Evolutionary conservation across 2,888 invertebrate species (phyloP).

Genomic region (Pherbina coryleti): DNA sequence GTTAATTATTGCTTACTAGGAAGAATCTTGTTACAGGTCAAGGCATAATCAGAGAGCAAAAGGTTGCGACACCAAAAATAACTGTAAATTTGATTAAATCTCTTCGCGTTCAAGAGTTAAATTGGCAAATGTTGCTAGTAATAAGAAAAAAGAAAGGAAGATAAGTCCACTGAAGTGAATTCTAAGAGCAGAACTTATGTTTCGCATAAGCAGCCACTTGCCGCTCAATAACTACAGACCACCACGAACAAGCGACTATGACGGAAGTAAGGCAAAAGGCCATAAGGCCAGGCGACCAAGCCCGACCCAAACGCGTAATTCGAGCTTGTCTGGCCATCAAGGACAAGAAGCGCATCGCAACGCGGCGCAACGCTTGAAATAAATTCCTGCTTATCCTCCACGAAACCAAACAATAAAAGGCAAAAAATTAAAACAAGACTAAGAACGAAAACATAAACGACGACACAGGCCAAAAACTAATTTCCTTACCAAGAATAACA

Average conservation of each 20-base stretch:
- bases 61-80: not conserved
- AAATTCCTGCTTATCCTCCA: not conserved
- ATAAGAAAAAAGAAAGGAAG: too few species aligned
- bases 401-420: not conserved
- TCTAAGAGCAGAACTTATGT: not conserved
- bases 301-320: not conserved
- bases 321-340: not conserved
- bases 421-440: not conserved
- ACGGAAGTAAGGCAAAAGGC: not conserved
- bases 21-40: not conserved
- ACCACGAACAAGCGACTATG: not conserved
- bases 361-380: not conserved
- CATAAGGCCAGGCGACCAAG: not conserved
- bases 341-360: not conserved
- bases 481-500: constrained; percentile 29
- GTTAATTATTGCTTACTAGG: too few species aligned
- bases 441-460: not conserved
- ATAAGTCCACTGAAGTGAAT: too few species aligned
- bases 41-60: not conserved
- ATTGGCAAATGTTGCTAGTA: not conserved
- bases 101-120: constrained; percentile 11
- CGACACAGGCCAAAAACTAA: constrained; percentile 12
- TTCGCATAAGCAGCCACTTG: constrained; percentile 5
- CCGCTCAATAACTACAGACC: too few species aligned
- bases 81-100: not conserved